These are phyloP conservation scores for Phaethon lepturus DNA, from an alignment of 2,113 vertebrate species.

Conservation along the genomic window DNA sequence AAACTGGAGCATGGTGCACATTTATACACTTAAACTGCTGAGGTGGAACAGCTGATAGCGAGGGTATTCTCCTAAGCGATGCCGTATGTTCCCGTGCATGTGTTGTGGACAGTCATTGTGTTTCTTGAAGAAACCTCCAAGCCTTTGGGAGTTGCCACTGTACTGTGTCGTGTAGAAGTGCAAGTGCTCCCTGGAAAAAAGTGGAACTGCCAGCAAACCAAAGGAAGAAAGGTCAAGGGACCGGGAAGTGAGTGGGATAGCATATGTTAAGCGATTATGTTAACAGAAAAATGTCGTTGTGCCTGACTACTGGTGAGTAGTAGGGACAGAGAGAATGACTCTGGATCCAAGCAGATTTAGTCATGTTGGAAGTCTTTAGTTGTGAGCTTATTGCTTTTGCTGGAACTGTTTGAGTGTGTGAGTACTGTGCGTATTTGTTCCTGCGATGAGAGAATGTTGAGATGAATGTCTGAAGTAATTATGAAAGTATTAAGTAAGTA, in stretches of 20 bases:
- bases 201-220: not conserved
- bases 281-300: not conserved
- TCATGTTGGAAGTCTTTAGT: not conserved
- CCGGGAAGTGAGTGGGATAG: not conserved
- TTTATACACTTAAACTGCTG: not conserved
- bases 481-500: constrained; percentile 39
- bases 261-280: not conserved
- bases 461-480: not conserved
- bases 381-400: not conserved
- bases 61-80: not conserved
- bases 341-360: not conserved
- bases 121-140: not conserved
- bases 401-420: not conserved
- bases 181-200: not conserved
- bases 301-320: not conserved
- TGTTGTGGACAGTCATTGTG: not conserved
- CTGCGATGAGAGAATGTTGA: not conserved
- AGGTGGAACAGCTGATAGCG: not conserved
- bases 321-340: not conserved
- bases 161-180: not conserved
- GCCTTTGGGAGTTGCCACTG: not conserved
- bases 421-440: not conserved
- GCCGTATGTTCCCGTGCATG: not conserved
- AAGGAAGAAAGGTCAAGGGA: constrained; percentile 8
- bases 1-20: rapidly evolving